phyloP scores from a whole-genome alignment of 2,113 vertebrate genomes.

The Motacilla alba region DNA sequence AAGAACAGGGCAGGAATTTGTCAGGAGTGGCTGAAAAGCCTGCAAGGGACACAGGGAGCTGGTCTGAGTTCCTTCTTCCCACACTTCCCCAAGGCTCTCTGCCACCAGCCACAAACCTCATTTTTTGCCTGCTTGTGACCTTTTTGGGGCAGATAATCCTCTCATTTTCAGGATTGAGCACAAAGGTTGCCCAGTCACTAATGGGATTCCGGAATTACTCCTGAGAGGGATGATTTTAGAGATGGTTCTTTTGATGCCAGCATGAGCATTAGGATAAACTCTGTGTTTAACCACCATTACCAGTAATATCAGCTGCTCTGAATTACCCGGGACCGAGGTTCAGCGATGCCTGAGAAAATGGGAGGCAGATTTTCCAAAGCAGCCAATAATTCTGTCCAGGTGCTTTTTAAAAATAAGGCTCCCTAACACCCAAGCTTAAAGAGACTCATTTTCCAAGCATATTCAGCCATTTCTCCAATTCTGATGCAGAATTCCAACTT shows the following conservation, averaged over 20 bases:
- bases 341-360: neutral
- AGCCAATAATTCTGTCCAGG: neutral
- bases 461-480: neutral
- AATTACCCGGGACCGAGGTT: neutral
- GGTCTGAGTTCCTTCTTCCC: neutral
- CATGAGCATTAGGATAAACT: neutral
- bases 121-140: accelerated
- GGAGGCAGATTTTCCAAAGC: neutral
- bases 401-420: neutral
- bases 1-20: neutral
- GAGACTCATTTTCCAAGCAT: neutral
- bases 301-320: neutral
- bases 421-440: neutral
- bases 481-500: neutral
- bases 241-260: neutral
- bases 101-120: neutral
- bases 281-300: neutral
- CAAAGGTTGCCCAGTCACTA: neutral
- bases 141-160: neutral
- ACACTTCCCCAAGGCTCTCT: neutral
- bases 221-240: neutral
- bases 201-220: neutral
- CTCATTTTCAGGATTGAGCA: neutral
- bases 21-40: neutral
- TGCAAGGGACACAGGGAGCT: accelerated